Base-by-base conservation (phyloP, 2,113 vertebrate species). In the Aix galericulata region DNA sequence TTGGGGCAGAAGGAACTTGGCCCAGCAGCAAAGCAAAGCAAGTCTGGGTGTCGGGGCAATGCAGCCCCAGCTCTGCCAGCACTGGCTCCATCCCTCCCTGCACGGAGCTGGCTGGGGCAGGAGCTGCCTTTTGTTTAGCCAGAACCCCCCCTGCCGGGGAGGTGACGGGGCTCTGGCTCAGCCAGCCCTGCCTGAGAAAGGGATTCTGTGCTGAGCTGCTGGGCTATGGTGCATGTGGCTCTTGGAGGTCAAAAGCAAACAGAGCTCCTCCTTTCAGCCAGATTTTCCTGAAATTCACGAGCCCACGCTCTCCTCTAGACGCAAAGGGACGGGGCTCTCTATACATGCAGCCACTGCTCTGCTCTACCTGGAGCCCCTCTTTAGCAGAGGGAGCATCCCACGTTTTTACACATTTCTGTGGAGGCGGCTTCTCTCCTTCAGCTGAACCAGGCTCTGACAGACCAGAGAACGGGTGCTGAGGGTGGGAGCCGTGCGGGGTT, bases 171-270 rank as follows among this genome's bases (percentile, higher is more conserved):
- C 74, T 81, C 38, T 10, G 64, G 15, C 31, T 64, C 4, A 0
- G 14, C 60, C 0, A 0, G 5, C 23, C 8, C 68, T 60, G 59
- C 32, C 25, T 0, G 0, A 21, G 38, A 50, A n/a, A 50, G 21
- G 48, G 58, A 14, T 72, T 46, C 25, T 22, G 53, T 68, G 73
- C 62, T 3, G 17, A 58, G 62, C 17, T 20, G 6, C 32, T 3
- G 17, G 48, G 62, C 17, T 20, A 4, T 26, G 2, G 12, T 4
- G 2, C 14, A 8, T 29, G 2, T 0, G 1, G 25, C 40, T 42
- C 60, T 10, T 9, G 13, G 50, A 26, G 26, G 11, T 56, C 69
- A n/a, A 11, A 13, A 42, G 18, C 50, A 77, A 52, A 48, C 10
- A 20, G 50, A 12, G 32, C 36, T 95, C 52, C 22, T 64, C 21